Base-by-base conservation (phyloP, 2,888 invertebrate species). In the Erannis defoliaria region DNA sequence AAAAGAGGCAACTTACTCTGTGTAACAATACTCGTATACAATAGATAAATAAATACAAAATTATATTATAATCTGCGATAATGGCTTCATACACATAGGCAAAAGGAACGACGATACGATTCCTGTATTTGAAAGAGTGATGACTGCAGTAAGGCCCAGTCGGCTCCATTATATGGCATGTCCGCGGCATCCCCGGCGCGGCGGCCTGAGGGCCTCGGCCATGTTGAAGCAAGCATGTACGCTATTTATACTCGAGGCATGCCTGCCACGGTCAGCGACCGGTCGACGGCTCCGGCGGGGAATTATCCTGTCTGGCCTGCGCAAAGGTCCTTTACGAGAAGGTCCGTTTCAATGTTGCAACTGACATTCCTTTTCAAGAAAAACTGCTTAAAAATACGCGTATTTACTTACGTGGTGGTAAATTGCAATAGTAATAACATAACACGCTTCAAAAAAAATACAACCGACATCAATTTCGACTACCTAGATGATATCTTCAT, bases 261-360 rank as follows among this genome's bases (percentile, higher is more conserved):
- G 49, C 18, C 23, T n/a, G 40, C 23, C 43, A 10, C 62, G 62
- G 62, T 62, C 62, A 55, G n/a, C 51, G 63, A 58, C 63, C 63
- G 63, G 63, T 63, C 63, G 55, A 40, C 50, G 63, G 45, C 43
- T 45, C 45, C 8, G 9, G 37, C 42, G 54, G 37, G 12, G 60
- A 50, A 14, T 55, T 56, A 62, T 62, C 62, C 62, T 56, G 55
- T 55, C 62, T 50, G 43, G 23, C 23, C 21, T 33, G 21, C 5
- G 5, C 10, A 6, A 23, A 14, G n/a, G 14, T 43, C 29, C 18
- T 14, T 16, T 18, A 1, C 23, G 42, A 12, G 19, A 42, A 42
- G 21, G 21, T n/a, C 42, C n/a, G 8, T 16, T 29, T 14, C 45
- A 45, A 29, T 45, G 16, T 45, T 45, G 26, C 14, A 26, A 18